phyloP scores from a whole-genome alignment of 1,140 invertebrate species.

The Paraescarpia echinospica region DNA sequence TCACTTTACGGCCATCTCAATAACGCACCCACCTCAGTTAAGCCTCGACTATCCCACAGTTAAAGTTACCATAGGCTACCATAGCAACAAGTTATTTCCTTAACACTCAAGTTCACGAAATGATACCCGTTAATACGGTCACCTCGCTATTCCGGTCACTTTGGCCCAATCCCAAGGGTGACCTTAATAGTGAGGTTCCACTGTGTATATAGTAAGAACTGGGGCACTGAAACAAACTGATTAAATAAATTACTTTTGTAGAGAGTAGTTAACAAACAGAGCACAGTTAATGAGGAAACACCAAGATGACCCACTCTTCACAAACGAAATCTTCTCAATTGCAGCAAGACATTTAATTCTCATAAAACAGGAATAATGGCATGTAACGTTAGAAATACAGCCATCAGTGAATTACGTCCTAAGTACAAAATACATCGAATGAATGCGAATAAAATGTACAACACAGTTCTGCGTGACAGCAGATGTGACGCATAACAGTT shows the following conservation, averaged over 20 bases:
- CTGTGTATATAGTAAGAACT: neutral
- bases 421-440: neutral
- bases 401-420: neutral
- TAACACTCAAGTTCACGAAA: too few species aligned
- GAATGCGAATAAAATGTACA: neutral
- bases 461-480: neutral
- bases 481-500: neutral
- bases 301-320: too few species aligned
- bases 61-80: too few species aligned
- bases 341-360: neutral
- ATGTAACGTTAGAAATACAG: neutral
- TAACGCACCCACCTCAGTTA: too few species aligned
- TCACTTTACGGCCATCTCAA: too few species aligned
- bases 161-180: too few species aligned
- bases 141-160: too few species aligned
- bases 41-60: too few species aligned
- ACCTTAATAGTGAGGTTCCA: neutral
- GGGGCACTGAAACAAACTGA: neutral
- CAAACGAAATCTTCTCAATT: neutral
- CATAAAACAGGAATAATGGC: neutral
- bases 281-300: neutral
- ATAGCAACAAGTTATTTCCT: too few species aligned
- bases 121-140: too few species aligned
- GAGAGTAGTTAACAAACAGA: neutral
- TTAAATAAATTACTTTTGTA: neutral